These are phyloP conservation scores for Ditula angustiorana DNA, from an alignment of 2,888 invertebrate genomes.

Conservation along the genomic window DNA sequence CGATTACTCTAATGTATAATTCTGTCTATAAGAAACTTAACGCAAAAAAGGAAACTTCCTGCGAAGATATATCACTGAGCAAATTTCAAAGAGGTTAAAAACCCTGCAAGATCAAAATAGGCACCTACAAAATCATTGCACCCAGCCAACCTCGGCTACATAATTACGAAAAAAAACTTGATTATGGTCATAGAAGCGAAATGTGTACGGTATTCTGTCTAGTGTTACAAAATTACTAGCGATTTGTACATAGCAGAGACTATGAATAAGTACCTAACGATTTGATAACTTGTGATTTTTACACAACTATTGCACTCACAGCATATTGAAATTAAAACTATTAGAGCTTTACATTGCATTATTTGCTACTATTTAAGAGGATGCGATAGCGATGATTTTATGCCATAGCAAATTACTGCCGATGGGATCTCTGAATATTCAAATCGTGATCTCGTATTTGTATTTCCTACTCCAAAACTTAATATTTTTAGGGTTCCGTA, in stretches of 20 bases:
- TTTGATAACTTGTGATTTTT: neutral
- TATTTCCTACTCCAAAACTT: too few species aligned
- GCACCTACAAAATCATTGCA: neutral
- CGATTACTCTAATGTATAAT: too few species aligned
- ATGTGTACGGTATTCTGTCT: neutral
- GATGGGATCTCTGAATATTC: too few species aligned
- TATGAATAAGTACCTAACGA: neutral
- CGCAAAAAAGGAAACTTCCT: neutral
- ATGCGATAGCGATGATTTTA: too few species aligned
- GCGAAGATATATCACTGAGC: neutral
- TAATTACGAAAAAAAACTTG: conserved; percentile 12
- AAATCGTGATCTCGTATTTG: too few species aligned
- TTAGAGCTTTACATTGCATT: too few species aligned
- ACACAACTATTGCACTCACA: neutral
- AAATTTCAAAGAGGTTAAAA: conserved; percentile 6
- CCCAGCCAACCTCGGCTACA: conserved; percentile 11
- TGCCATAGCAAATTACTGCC: too few species aligned
- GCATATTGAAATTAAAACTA: neutral
- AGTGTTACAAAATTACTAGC: neutral
- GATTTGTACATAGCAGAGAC: neutral
- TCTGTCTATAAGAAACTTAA: too few species aligned
- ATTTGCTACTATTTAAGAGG: too few species aligned
- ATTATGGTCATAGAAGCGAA: conserved; percentile 2
- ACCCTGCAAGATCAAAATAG: conserved; percentile 6
- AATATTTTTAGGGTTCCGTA: too few species aligned